Base-by-base conservation (phyloP, 2,797 vertebrate genomes). In the Propithecus perrieri region DNA sequence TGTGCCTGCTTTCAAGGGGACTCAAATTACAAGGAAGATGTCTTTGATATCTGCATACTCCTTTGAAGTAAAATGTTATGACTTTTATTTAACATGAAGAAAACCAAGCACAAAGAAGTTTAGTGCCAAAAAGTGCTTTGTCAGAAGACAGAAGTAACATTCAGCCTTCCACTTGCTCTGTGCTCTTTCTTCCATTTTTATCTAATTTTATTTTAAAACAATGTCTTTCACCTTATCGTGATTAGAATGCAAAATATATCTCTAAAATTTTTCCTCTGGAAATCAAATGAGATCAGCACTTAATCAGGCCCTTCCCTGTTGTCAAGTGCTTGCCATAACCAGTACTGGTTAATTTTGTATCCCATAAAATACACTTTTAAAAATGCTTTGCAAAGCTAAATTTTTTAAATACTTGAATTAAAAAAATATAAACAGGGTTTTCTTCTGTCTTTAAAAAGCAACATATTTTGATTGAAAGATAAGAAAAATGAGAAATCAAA, bases 121-220 rank as follows among this genome's bases (percentile, higher is more conserved):
- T 33, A 26, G 6, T 57, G 41, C 81, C 18, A 59, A 67, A 92
- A 88, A 89, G 35, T 48, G n/a, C 5, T 50, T 89, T 89, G 12
- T 85, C 76, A 93, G 53, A 79, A 92, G 15, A 78, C 0, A 78
- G 48, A 71, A 33, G 43, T 89, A 53, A 30, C 13, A 46, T 71
- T 41, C 4, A 69, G 35, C 13, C 80, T 89, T 79, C 18, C 53
- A 63, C 41, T 22, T 83, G 24, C 46, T 76, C 50, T 88, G 8
- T 53, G 61, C 13, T 76, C 41, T 88, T 89, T 30, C 9, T 50
- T 81, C 35, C 30, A 63, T 43, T 91, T 89, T 81, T 67, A 79
- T 65, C 20, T 90, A 81, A 72, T 91, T 94, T 67, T 81, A 78
- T 84, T 97, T 95, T 83, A 43, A 93, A 90, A 69, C 48, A 89